Evolutionary conservation across 2,113 vertebrate species (phyloP), one percentile per base, ranked within the genome.

Genomic region (Bubo blakistoni): DNA sequence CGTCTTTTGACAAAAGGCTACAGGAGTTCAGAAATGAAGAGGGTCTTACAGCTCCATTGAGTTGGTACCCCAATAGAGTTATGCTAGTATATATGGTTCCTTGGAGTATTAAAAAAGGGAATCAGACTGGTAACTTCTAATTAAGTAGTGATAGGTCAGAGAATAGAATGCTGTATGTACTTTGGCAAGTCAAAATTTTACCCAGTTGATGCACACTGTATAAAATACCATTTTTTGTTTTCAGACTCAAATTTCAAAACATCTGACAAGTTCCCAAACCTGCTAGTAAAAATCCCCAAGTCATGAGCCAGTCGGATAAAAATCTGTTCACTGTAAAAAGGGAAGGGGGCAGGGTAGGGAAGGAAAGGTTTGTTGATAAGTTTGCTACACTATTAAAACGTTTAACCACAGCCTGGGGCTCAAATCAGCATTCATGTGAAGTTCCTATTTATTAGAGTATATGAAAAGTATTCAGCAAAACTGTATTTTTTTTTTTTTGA

Each of bases 281-380:
- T 57, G 34, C 49, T 47, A 51, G 76, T 94, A 83, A 97, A 97
- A 97, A 88, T 79, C 91, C 86, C 94, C 52, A 96, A 96, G 95
- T 92, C 85, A 92, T 10, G 3, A 88, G 72, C 58, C 69, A 46
- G 77, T 57, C 7, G 27, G 92, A 96, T 97, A 95, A 92, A 96
- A 96, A 96, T 89, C 74, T 90, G 67, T 96, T 94, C 54, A 77
- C 16, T 38, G 14, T 79, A 92, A 96, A 97, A 97, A 96, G 65
- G 93, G 90, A 96, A 96, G 87, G 74, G 80, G 47, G 34, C 13
- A 71, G 79, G 51, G 77, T 77, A 65, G 71, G 76, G 54, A 96
- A 93, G 96, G 86, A 95, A 94, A 86, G 70, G 73, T 94, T 96
- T 94, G 80, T 93, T 93, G 97, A 96, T 98, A 96, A 96, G 86